Evolutionary conservation across 2,797 vertebrate species (phyloP).

Genomic region (Sebastes itinus): DNA sequence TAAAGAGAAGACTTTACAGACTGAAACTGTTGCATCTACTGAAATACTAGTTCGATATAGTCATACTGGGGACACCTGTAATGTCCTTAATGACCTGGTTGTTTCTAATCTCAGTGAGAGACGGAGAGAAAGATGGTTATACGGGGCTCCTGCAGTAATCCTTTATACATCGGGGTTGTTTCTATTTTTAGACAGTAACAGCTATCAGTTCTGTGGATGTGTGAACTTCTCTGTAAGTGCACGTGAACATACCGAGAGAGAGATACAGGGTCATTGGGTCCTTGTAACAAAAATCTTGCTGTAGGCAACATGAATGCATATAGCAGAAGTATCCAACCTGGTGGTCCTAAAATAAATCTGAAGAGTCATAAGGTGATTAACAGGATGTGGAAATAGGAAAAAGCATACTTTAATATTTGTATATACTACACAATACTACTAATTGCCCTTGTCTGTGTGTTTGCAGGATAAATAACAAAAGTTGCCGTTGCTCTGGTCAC

Average conservation of each 20-base stretch:
- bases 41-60: not conserved
- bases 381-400: not conserved
- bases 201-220: conserved; percentile 13
- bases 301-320: not conserved
- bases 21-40: not conserved
- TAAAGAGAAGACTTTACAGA: not conserved
- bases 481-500: not conserved
- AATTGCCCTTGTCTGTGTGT: not conserved
- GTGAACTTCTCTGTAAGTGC: not conserved
- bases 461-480: not conserved
- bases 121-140: not conserved
- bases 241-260: not conserved
- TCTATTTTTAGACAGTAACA: conserved; percentile 45
- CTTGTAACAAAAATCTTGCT: not conserved
- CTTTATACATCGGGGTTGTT: conserved; percentile 14
- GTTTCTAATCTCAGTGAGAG: conserved; percentile 29
- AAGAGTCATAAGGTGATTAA: not conserved
- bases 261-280: not conserved
- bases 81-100: conserved; percentile 11
- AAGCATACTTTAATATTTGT: not conserved
- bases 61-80: not conserved
- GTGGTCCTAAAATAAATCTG: not conserved
- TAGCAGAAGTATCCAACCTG: not conserved
- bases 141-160: conserved; percentile 16
- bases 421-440: not conserved